Evolutionary conservation across 2,888 invertebrate species (phyloP), one percentile per base, ranked within the genome.

Genomic region (Luperina testacea): DNA sequence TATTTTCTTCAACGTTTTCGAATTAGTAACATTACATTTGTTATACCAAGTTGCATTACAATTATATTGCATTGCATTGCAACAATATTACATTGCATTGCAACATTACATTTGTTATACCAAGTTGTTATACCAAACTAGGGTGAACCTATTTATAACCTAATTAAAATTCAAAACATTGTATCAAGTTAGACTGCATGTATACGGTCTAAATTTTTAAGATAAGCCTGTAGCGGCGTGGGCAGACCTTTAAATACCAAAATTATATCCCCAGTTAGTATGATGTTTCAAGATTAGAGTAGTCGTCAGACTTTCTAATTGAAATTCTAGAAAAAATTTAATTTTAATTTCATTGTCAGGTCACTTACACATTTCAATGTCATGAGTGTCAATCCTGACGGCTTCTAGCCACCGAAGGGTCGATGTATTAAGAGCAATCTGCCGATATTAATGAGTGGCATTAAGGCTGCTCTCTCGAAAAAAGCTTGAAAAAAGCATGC

Each of bases 391-490:
- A 38, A 48, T 57, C 17, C 2, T 24, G 32, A 61, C 24, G 7
- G 24, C 15, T 45, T n/a, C 11, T 0, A 42, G 38, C 32, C 24
- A 51, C 53, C 24, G 53, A 57, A 59, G 32, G 38, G 17, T 32
- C 27, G 38, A 24, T 32, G 24, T 38, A n/a, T n/a, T 32, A 24
- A 61, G 8, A 65, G 61, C 57, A 17, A 70, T 75, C 53, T 57
- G 69, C 13, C 42, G 11, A 63, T 80, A 67, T 76, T 69, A 85
- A 85, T 87, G 76, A 72, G 27, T 27, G 65, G n/a, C 65, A 69
- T 76, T 75, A n/a, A n/a, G n/a, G n/a, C n/a, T n/a, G n/a, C n/a
- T n/a, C n/a, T n/a, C n/a, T n/a, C n/a, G n/a, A n/a, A n/a, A n/a
- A n/a, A n/a, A n/a, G n/a, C n/a, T n/a, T n/a, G n/a, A n/a, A n/a